phyloP scores from a whole-genome alignment of 2,888 invertebrate genomes.

The Leptinotarsa tumamoca region DNA sequence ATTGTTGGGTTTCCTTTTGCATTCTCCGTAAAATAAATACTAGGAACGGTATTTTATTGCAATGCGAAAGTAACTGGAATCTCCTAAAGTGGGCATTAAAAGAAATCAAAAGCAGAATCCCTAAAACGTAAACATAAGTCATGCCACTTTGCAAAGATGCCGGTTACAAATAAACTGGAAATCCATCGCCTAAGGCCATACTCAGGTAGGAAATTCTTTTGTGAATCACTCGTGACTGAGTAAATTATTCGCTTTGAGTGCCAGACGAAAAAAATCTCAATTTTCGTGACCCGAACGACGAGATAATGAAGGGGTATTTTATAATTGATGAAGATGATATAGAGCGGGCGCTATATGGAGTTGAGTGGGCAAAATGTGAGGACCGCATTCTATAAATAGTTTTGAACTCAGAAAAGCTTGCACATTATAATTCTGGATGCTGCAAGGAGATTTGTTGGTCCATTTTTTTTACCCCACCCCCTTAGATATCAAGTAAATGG shows the following conservation, averaged over 20 bases:
- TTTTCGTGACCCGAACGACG: background rate
- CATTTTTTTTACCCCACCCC: conserved; percentile 28
- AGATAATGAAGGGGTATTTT: too few relatives aligned
- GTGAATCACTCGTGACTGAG: conserved; percentile 2
- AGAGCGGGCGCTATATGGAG: conserved; percentile 13
- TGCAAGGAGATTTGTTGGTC: background rate
- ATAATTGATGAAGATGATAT: too few relatives aligned
- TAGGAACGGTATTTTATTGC: background rate
- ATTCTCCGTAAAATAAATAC: background rate
- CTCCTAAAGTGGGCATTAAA: conserved; percentile 5
- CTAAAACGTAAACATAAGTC: conserved; percentile 13
- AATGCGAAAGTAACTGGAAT: background rate
- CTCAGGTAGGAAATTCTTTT: conserved; percentile 11
- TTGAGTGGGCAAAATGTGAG: conserved; percentile 19
- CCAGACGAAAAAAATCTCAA: conserved; percentile 1
- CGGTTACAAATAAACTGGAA: conserved; percentile 14
- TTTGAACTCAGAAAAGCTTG: conserved; percentile 21
- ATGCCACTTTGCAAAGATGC: conserved; percentile 1
- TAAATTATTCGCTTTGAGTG: conserved; percentile 5
- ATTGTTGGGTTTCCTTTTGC: background rate
- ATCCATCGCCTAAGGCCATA: conserved; percentile 6
- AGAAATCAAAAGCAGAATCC: conserved; percentile 17
- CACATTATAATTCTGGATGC: background rate
- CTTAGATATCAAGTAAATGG: conserved; percentile 22
- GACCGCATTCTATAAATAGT: conserved; percentile 3